phyloP scores from a whole-genome alignment of 1,140 invertebrate species.

The Samia ricini region DNA sequence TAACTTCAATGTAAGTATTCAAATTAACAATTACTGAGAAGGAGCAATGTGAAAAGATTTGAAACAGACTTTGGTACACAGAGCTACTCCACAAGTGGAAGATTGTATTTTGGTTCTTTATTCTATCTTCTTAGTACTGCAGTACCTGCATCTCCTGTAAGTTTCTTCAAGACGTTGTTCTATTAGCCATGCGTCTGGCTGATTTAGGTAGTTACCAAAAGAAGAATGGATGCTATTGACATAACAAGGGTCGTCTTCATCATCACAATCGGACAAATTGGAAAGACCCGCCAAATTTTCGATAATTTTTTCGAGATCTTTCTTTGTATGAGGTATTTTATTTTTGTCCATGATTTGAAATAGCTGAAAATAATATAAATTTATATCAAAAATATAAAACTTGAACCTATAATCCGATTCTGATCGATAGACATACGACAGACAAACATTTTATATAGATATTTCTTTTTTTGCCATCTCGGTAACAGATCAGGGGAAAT shows the following conservation, averaged over 20 bases:
- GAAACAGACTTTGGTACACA: constrained; percentile 34
- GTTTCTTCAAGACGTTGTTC: background rate
- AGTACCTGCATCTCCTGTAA: too few relatives aligned
- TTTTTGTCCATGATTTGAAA: background rate
- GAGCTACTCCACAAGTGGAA: constrained; percentile 27
- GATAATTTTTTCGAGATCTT: background rate
- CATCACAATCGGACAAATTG: background rate
- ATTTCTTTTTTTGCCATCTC: background rate
- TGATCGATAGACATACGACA: background rate
- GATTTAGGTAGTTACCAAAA: background rate
- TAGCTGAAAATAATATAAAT: background rate
- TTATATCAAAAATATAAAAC: background rate
- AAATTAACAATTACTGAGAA: too few relatives aligned
- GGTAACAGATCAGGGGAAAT: background rate
- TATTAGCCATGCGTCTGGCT: background rate
- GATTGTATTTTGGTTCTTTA: constrained; percentile 33
- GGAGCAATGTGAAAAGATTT: constrained; percentile 29
- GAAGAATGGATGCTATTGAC: background rate
- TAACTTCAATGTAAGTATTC: too few relatives aligned
- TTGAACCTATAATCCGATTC: background rate
- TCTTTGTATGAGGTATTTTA: background rate
- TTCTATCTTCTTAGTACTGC: too few relatives aligned
- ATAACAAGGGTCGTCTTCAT: background rate
- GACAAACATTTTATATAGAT: background rate
- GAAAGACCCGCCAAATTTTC: background rate